A percentile compares a stretch with the other conserved stretches of the same genome.
Conservation (phyloP, 2,888 invertebrate genomes). For the Lepidochrysops patricia region DNA sequence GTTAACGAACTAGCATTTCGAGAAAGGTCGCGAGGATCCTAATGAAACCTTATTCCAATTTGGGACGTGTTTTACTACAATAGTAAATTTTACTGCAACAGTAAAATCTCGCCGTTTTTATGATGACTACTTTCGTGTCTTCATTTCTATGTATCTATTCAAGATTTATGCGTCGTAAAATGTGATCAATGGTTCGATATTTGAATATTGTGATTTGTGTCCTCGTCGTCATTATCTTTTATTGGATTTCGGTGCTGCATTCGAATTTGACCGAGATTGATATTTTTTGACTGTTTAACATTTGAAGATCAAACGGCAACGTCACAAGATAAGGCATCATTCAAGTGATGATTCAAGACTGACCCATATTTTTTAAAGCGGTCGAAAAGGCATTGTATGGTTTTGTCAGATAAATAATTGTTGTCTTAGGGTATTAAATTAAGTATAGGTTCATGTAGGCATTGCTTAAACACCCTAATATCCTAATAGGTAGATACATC, state of each 20-base stretch:
- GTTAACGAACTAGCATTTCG: background rate
- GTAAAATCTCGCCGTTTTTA: slow-evolving; percentile 2
- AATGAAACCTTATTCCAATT: background rate
- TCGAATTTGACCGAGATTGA: background rate
- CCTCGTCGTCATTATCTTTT: background rate
- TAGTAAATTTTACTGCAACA: slow-evolving; percentile 1
- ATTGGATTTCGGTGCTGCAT: background rate
- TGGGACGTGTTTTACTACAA: slow-evolving; percentile 2
- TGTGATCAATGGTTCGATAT: slow-evolving; percentile 1
- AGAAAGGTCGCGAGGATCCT: background rate
- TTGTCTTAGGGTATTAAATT: background rate
- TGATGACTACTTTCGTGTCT: background rate
- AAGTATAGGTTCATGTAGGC: background rate
- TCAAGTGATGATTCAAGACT: background rate
- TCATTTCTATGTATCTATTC: background rate
- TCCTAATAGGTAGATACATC: no score
- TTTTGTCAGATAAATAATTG: background rate
- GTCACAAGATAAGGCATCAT: background rate
- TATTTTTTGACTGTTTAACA: background rate
- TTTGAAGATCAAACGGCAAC: background rate
- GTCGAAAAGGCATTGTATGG: background rate
- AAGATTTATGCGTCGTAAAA: background rate
- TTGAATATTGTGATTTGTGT: background rate
- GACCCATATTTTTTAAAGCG: slow-evolving; percentile 2
- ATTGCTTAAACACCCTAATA: background rate